phyloP scores from a whole-genome alignment of 2,888 invertebrate genomes.

The Drosophila silvestris region DNA sequence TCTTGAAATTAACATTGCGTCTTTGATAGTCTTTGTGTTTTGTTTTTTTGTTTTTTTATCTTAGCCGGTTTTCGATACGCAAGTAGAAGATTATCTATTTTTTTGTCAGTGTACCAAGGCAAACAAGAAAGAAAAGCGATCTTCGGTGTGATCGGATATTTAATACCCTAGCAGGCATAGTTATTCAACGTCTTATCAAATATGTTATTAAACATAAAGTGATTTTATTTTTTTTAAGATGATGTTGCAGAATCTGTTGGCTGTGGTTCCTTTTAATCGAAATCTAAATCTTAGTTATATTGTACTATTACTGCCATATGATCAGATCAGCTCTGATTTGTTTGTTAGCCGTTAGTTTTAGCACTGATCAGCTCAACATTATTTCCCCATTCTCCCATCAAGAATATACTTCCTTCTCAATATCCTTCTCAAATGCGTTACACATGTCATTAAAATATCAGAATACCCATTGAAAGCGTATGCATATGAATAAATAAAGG shows the following conservation, averaged over 20 bases:
- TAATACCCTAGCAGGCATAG: constrained; percentile 2
- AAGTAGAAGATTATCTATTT: background rate
- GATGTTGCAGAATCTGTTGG: background rate
- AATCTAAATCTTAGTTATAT: background rate
- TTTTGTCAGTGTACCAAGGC: background rate
- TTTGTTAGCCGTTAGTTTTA: background rate
- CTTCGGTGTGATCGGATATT: background rate
- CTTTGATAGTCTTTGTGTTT: background rate
- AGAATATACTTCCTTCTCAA: background rate
- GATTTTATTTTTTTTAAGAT: background rate
- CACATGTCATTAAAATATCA: background rate
- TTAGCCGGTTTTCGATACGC: background rate
- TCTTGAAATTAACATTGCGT: background rate
- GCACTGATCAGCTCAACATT: background rate
- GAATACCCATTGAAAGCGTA: background rate
- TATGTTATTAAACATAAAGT: background rate
- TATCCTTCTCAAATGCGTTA: background rate
- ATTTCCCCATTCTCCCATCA: background rate
- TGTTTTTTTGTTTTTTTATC: background rate
- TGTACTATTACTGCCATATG: background rate
- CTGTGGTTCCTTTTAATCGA: background rate
- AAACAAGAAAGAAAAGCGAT: constrained; percentile 1
- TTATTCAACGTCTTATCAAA: background rate
- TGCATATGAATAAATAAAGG: constrained; percentile 24
- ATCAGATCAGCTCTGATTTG: background rate